Percentiles rank a stretch among this genome's conserved stretches.
These are phyloP conservation scores for Sanderia malayensis DNA, from an alignment of 30 jellyfish, hydroid and myxozoan species.

Conservation along the genomic window DNA sequence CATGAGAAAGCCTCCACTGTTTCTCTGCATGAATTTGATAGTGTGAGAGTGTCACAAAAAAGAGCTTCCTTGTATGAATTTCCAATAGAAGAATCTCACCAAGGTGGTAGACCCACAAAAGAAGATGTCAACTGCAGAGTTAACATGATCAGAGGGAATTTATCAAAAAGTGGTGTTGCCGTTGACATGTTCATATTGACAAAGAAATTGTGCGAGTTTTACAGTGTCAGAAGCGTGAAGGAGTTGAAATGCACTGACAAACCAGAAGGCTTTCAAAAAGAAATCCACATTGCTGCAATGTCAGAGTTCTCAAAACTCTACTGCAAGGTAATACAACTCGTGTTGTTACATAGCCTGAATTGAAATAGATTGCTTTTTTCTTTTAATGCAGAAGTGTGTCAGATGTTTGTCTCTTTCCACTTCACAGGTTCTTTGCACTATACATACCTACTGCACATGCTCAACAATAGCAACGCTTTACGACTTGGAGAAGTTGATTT, in stretches of 20 bases:
- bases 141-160: neutral
- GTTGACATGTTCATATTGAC: slow-evolving; percentile 13
- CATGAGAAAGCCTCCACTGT: too few relatives aligned
- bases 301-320: slow-evolving; percentile 30
- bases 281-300: slow-evolving; percentile 69
- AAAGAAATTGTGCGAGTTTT: slow-evolving; percentile 22
- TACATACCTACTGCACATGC: slow-evolving; percentile 45
- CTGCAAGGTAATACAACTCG: slow-evolving; percentile 52
- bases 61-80: too few relatives aligned
- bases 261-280: slow-evolving; percentile 14
- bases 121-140: slow-evolving; percentile 41
- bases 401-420: neutral
- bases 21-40: too few relatives aligned
- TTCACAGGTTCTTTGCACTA: slow-evolving; percentile 35
- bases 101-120: neutral
- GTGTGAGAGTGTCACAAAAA: too few relatives aligned
- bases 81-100: slow-evolving; percentile 4
- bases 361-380: neutral
- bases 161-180: slow-evolving; percentile 17
- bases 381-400: neutral
- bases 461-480: slow-evolving; percentile 51
- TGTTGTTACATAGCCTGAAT: neutral
- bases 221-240: slow-evolving; percentile 21
- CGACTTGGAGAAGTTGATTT: slow-evolving; percentile 70
- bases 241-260: slow-evolving; percentile 14